Base-by-base conservation (phyloP, 2,888 invertebrate genomes). In the Clostera curtula region DNA sequence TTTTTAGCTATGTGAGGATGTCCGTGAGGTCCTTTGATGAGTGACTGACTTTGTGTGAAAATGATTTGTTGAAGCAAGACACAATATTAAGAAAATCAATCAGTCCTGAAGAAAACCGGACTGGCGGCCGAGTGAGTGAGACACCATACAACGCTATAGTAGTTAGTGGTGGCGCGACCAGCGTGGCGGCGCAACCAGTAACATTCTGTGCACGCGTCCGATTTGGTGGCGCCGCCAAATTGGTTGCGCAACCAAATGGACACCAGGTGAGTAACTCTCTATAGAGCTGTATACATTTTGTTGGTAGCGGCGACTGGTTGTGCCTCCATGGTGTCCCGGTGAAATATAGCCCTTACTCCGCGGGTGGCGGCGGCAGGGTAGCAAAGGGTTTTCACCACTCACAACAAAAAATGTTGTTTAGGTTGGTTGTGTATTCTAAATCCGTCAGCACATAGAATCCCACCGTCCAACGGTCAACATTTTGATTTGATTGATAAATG, bases 71-170 rank as follows among this genome's bases (percentile, higher is more conserved):
- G 29, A 40, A 37, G 12, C 36, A 43, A 35, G 39, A 37, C 19
- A 42, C 29, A 39, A 36, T 36, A 34, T 34, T 34, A 38, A 36
- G 34, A 34, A 38, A 42, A 34, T 34, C 36, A 25, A 18, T 34
- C 27, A 36, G 34, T 36, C 36, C 36, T 30, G 23, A 28, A 28
- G 27, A 29, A 29, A 29, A 29, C 19, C 16, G 24, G 24, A 24
- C 24, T 29, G 29, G n/a, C n/a, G n/a, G n/a, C n/a, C n/a, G n/a
- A n/a, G n/a, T n/a, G n/a, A 37, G 12, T 35, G 40, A 35, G 39
- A 37, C 19, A 42, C 29, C 36, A 36, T 36, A 34, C 33, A 28
- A 33, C 15, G 15, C 6, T 6, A 15, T 6, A 5, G 15, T 5
- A 15, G 6, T 15, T 15, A 15, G 15, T 15, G 15, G 15, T 6